A percentile compares a stretch with the other conserved stretches of the same genome.
These are phyloP conservation scores for Phyllopteryx taeniolatus DNA, from an alignment of 2,113 vertebrate genomes.

Conservation along the genomic window DNA sequence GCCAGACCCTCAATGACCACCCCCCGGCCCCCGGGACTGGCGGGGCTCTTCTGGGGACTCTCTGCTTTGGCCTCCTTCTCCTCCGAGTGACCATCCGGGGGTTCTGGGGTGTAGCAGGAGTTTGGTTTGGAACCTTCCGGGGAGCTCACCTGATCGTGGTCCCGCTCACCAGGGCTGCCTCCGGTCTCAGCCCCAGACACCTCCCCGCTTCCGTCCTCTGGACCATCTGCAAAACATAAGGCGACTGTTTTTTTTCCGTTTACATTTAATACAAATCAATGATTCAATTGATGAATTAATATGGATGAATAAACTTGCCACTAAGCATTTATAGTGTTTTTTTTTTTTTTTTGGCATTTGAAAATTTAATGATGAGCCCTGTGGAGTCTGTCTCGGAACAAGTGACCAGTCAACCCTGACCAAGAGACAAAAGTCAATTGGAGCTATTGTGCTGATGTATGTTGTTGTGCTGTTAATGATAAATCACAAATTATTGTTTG, in stretches of 20 bases:
- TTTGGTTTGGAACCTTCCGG: conserved; percentile 84
- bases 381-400: not conserved
- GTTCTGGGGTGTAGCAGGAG: conserved; percentile 83
- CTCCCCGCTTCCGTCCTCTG: conserved; percentile 82
- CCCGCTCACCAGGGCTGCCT: conserved; percentile 87
- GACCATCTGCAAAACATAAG: conserved; percentile 70
- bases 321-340: not conserved
- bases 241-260: not conserved
- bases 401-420: not conserved
- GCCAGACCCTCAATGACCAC: conserved; percentile 88
- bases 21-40: conserved; percentile 76
- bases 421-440: too few relatives aligned
- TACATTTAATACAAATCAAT: not conserved
- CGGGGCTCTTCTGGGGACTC: conserved; percentile 81
- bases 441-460: too few relatives aligned
- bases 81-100: conserved; percentile 81
- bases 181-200: conserved; percentile 76
- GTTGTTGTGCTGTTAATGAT: too few relatives aligned
- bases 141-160: conserved; percentile 84
- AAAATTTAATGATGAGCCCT: not conserved
- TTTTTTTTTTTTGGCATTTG: not conserved
- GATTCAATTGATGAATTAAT: not conserved
- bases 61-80: conserved; percentile 78
- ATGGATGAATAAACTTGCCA: not conserved
- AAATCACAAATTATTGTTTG: too few relatives aligned